Conservation (phyloP, 2,113 vertebrate genomes). For the Hymenochirus boettgeri region DNA sequence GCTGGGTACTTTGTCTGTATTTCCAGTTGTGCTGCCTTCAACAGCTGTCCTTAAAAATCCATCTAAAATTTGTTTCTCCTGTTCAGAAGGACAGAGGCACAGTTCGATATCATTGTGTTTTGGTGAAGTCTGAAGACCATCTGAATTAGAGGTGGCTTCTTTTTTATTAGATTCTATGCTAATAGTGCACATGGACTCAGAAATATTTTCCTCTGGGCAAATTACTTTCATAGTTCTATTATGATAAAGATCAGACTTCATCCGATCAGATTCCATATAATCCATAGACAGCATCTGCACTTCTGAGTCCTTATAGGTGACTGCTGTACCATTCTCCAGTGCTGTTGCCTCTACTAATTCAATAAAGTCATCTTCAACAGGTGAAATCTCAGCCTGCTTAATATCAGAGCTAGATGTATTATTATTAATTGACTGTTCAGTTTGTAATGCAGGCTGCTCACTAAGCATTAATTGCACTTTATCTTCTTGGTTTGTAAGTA, state of each 20-base stretch:
- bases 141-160: conserved; percentile 38
- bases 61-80: conserved; percentile 49
- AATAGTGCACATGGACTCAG: conserved; percentile 14
- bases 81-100: conserved; percentile 62
- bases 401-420: conserved; percentile 44
- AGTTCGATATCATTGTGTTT: conserved; percentile 73
- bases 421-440: conserved; percentile 10
- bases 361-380: conserved; percentile 49
- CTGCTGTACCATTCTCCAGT: conserved; percentile 5
- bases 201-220: background rate
- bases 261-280: background rate
- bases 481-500: conserved; percentile 51
- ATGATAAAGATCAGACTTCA: conserved; percentile 5
- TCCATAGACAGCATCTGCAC: background rate
- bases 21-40: conserved; percentile 49
- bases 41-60: conserved; percentile 50
- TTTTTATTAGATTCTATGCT: background rate
- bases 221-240: conserved; percentile 7
- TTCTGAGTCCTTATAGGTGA: background rate
- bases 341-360: conserved; percentile 55
- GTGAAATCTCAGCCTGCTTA: conserved; percentile 55
- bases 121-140: conserved; percentile 59
- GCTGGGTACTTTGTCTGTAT: conserved; percentile 60
- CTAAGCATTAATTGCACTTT: conserved; percentile 1
- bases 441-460: background rate